Percentiles rank a stretch among this genome's conserved stretches.
These are phyloP conservation scores for Phasianus colchicus DNA, from an alignment of 2,113 vertebrate species.

Conservation along the genomic window DNA sequence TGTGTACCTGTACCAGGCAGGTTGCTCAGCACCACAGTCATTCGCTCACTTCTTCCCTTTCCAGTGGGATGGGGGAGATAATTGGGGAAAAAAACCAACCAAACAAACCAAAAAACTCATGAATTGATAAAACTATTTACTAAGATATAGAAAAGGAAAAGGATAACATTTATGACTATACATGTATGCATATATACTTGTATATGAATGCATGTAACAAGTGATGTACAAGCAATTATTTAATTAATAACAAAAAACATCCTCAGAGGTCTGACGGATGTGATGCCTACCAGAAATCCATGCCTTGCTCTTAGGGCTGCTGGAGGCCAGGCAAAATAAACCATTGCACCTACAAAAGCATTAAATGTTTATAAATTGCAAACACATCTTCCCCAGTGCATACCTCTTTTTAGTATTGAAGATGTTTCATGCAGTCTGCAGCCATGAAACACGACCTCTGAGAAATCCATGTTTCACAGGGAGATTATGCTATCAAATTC, in stretches of 20 bases:
- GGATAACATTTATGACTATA: no score
- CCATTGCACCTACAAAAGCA: neutral
- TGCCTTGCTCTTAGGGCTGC: neutral
- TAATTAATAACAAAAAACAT: neutral
- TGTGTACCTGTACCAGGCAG: no score
- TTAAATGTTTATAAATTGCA: neutral
- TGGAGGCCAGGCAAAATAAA: neutral
- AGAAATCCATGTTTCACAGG: neutral
- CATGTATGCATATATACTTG: no score
- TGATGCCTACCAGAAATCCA: neutral
- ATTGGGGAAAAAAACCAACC: no score
- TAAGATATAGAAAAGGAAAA: no score
- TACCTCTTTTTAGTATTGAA: neutral
- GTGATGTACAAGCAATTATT: no score
- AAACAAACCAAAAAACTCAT: no score
- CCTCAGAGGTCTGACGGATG: neutral
- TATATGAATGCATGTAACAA: no score
- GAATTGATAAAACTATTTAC: no score
- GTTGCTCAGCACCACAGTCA: no score
- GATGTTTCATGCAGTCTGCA: neutral
- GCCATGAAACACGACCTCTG: neutral
- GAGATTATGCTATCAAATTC: neutral
- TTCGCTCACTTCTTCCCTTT: no score
- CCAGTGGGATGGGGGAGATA: no score
- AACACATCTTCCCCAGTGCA: neutral